Conservation (phyloP, 1,140 invertebrate genomes). For the Musca vetustissima region DNA sequence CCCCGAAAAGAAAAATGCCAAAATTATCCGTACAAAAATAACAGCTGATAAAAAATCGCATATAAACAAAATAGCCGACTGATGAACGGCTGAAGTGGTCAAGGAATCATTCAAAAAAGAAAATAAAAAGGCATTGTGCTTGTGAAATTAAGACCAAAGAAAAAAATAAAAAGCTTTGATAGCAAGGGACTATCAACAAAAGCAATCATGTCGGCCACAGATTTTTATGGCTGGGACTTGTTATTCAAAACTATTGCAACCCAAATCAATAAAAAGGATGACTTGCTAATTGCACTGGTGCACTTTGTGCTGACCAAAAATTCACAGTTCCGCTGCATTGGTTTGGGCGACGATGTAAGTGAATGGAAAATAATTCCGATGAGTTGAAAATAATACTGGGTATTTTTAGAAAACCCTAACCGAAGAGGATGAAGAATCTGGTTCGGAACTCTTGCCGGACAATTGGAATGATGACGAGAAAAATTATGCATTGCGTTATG, state of each 20-base stretch:
- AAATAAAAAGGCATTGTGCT: too few species aligned
- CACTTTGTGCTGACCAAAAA: slow-evolving; percentile 73
- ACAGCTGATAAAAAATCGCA: too few species aligned
- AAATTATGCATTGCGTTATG: slow-evolving; percentile 67
- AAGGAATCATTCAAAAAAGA: too few species aligned
- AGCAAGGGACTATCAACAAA: not conserved
- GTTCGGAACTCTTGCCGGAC: slow-evolving; percentile 68
- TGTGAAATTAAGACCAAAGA: too few species aligned
- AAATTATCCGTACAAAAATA: too few species aligned
- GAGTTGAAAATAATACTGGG: not conserved
- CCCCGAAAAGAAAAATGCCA: too few species aligned
- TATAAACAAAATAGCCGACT: too few species aligned
- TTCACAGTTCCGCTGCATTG: slow-evolving; percentile 69
- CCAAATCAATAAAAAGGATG: slow-evolving; percentile 68
- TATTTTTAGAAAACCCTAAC: slow-evolving; percentile 62
- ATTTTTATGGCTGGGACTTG: slow-evolving; percentile 74
- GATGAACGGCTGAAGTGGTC: too few species aligned
- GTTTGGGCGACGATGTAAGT: slow-evolving; percentile 69
- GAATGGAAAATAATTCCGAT: not conserved
- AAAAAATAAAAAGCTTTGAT: not conserved
- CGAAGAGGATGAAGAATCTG: slow-evolving; percentile 61
- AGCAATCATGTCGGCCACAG: not conserved
- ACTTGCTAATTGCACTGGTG: slow-evolving; percentile 68
- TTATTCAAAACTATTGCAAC: slow-evolving; percentile 64
- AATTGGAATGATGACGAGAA: slow-evolving; percentile 67